phyloP scores from a whole-genome alignment of 2,113 vertebrate species.

The Probosciger aterrimus region DNA sequence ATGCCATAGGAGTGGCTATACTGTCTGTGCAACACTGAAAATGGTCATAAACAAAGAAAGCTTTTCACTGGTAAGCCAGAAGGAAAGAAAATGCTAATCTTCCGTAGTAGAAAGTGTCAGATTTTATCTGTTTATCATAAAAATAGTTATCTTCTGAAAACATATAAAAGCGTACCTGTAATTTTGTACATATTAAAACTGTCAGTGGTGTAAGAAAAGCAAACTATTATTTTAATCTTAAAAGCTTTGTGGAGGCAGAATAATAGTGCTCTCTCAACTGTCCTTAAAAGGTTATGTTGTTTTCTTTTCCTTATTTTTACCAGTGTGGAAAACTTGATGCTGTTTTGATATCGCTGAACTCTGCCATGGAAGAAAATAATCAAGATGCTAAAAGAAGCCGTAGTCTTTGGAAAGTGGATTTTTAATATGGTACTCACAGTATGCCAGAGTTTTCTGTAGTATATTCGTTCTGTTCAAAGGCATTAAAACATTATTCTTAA shows the following conservation, averaged over 20 bases:
- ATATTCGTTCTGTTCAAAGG: not conserved
- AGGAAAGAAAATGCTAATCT: not conserved
- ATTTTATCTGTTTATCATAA: conserved; percentile 3
- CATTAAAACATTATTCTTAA: not conserved
- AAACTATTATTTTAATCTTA: conserved; percentile 27
- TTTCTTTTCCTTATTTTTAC: not conserved
- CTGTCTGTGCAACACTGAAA: not conserved
- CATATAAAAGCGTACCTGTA: not conserved
- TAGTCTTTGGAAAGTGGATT: not conserved
- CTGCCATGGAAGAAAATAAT: not conserved
- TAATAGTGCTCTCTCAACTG: conserved; percentile 29
- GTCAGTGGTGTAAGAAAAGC: conserved; percentile 14
- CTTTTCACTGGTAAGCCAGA: not conserved
- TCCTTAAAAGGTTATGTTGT: conserved; percentile 48
- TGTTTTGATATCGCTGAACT: conserved; percentile 1
- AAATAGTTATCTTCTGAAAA: conserved; percentile 36
- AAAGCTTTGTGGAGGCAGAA: conserved; percentile 58
- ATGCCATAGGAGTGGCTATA: not conserved
- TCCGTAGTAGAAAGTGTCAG: not conserved
- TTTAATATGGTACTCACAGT: not conserved
- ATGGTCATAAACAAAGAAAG: not conserved
- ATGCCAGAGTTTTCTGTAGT: not conserved
- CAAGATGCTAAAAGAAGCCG: not conserved
- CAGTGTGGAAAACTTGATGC: conserved; percentile 4
- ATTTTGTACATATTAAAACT: conserved; percentile 11